Evolutionary conservation across 23 tunicate genomes (phyloP).

Genomic region (Styela clava): DNA sequence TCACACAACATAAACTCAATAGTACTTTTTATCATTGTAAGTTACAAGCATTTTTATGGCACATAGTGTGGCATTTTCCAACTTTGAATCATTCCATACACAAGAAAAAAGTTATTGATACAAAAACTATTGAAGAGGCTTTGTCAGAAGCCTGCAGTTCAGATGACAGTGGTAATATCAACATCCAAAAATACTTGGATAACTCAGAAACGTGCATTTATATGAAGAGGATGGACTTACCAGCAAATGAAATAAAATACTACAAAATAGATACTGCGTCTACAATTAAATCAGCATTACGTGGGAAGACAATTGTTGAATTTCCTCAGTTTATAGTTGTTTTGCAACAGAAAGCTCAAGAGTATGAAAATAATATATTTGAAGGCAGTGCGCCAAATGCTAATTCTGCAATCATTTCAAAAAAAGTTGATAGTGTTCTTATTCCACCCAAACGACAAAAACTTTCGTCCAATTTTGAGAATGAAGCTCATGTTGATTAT

Average conservation of each 20-base stretch:
- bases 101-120: background rate
- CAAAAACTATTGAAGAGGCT: background rate
- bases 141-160: background rate
- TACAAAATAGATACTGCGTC: conserved; percentile 18
- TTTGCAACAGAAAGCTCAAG: background rate
- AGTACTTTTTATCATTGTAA: conserved; percentile 13
- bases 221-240: conserved; percentile 7
- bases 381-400: background rate
- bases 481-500: background rate
- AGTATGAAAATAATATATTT: background rate
- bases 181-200: background rate
- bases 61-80: conserved; percentile 4
- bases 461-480: background rate
- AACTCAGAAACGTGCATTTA: background rate
- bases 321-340: conserved; percentile 17
- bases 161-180: background rate
- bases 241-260: conserved; percentile 15
- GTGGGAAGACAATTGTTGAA: conserved; percentile 18
- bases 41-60: conserved; percentile 1
- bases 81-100: background rate
- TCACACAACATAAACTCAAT: conserved; percentile 6
- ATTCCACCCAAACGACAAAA: background rate
- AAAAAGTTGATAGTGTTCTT: too few species aligned
- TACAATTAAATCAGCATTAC: background rate
- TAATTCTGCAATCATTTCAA: too few species aligned